Percentiles rank a stretch among this genome's conserved stretches.
These are phyloP conservation scores for Saguinus imperator DNA, from an alignment of 2,113 vertebrate species.

Conservation along the genomic window DNA sequence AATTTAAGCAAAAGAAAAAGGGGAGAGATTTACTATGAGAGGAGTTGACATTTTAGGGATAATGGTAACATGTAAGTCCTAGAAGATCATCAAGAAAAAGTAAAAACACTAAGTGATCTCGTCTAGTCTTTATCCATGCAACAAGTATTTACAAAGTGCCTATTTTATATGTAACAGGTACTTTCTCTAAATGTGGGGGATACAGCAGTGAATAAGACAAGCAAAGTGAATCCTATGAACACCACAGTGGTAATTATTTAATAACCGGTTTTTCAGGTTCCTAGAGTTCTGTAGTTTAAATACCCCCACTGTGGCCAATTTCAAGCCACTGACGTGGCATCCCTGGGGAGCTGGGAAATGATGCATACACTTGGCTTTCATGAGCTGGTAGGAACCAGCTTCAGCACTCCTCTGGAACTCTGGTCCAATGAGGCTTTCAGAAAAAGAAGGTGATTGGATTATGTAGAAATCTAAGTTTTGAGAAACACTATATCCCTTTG, in stretches of 20 bases:
- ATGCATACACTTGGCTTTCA: neutral
- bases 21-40: neutral
- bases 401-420: neutral
- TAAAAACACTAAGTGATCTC: neutral
- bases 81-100: constrained; percentile 19
- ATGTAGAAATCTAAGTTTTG: neutral
- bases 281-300: neutral
- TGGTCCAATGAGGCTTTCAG: neutral
- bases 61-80: neutral
- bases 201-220: neutral
- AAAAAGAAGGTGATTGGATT: too few species aligned
- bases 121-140: neutral
- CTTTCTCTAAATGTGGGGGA: neutral
- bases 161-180: neutral
- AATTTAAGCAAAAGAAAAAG: neutral
- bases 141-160: neutral
- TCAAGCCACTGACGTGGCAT: neutral
- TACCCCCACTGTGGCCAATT: neutral
- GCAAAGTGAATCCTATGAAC: neutral
- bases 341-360: neutral
- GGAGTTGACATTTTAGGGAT: neutral
- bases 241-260: neutral
- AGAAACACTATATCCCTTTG: neutral
- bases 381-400: neutral
- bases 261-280: neutral